Evolutionary conservation across 1,140 invertebrate genomes (phyloP).

Genomic region (Drosophila bocqueti): DNA sequence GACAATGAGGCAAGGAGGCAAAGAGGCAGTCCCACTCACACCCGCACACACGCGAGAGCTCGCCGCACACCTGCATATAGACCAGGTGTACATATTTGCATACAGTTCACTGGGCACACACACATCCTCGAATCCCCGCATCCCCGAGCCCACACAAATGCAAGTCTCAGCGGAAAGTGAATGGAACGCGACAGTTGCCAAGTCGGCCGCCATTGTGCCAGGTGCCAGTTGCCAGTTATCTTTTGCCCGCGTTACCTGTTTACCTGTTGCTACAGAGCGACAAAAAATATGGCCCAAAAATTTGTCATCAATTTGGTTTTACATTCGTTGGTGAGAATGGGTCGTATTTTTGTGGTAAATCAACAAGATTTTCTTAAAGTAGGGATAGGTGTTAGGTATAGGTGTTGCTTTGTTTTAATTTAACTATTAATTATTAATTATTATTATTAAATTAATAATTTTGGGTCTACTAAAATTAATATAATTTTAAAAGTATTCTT

Average conservation of each 20-base stretch:
- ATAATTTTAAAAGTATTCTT: too few species aligned
- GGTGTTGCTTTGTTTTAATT: neutral
- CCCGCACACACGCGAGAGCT: neutral
- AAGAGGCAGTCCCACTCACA: neutral
- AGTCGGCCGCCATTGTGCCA: conserved; percentile 57
- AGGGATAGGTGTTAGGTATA: neutral
- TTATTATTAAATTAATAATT: neutral
- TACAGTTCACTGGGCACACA: conserved; percentile 72
- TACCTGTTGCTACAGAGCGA: conserved; percentile 41
- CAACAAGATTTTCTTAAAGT: neutral
- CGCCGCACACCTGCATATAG: conserved; percentile 45
- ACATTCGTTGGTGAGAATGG: neutral
- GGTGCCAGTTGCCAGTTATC: conserved; percentile 54
- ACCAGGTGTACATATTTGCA: conserved; percentile 76
- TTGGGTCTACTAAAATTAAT: too few species aligned
- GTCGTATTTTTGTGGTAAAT: too few species aligned
- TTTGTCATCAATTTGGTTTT: conserved; percentile 15
- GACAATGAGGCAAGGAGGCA: neutral
- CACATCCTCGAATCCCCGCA: conserved; percentile 7
- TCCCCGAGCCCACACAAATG: conserved; percentile 49
- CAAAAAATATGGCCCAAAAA: conserved; percentile 18
- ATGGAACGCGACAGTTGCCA: conserved; percentile 57
- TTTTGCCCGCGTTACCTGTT: conserved; percentile 18
- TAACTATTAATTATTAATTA: neutral
- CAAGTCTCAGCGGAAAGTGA: conserved; percentile 72